A percentile compares a stretch with the other conserved stretches of the same genome.
phyloP scores from a whole-genome alignment of 2,797 vertebrate species.

The Lagodon rhomboides region DNA sequence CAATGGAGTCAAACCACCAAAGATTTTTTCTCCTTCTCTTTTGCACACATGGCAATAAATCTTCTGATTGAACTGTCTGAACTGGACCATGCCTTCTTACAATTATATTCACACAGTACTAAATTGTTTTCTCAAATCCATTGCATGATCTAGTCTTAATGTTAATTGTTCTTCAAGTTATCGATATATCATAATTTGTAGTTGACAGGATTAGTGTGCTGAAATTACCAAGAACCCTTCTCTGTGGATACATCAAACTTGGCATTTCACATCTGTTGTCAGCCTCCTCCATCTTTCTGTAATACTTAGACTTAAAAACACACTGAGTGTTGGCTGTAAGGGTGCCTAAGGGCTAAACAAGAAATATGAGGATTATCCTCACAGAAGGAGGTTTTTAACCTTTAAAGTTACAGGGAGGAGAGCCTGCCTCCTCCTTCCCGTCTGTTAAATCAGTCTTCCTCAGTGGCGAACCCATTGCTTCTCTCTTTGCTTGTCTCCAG shows the following conservation, averaged over 20 bases:
- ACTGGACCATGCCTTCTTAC: too few relatives aligned
- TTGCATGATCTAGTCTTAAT: too few relatives aligned
- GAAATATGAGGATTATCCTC: constrained; percentile 18
- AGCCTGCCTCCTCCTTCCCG: constrained; percentile 5
- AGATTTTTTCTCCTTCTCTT: too few relatives aligned
- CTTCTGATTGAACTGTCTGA: too few relatives aligned
- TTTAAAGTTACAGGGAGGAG: constrained; percentile 1
- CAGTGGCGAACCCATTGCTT: background rate
- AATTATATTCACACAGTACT: too few relatives aligned
- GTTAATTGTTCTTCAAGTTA: too few relatives aligned
- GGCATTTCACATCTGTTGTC: constrained; percentile 5
- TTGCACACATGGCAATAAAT: too few relatives aligned
- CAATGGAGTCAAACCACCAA: too few relatives aligned
- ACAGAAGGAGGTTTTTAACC: constrained; percentile 7
- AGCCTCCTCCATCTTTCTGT: background rate
- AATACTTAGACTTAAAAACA: constrained; percentile 4
- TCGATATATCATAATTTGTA: background rate
- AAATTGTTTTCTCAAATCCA: too few relatives aligned
- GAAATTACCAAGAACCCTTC: background rate
- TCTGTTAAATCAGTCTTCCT: constrained; percentile 17
- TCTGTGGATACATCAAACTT: background rate
- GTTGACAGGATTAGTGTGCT: background rate
- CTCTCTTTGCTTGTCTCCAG: constrained; percentile 9
- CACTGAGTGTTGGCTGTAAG: constrained; percentile 8
- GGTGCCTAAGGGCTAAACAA: constrained; percentile 5